These are phyloP conservation scores for Drosophila bocqueti DNA, from an alignment of 1,140 invertebrate genomes.

Conservation along the genomic window DNA sequence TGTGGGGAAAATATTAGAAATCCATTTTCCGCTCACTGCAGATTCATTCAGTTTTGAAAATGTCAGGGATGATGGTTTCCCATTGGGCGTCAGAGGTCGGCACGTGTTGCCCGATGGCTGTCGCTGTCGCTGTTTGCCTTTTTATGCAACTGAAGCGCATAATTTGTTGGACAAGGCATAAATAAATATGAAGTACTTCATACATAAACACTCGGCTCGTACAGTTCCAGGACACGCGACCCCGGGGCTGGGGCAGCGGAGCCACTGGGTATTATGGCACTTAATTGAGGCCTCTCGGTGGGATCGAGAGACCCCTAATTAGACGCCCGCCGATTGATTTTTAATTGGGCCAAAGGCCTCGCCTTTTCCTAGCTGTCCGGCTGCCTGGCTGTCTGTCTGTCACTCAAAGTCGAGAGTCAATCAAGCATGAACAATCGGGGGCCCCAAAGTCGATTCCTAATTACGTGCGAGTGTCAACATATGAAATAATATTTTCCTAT, in stretches of 20 bases:
- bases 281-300: slow-evolving; percentile 49
- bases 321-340: slow-evolving; percentile 70
- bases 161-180: slow-evolving; percentile 82
- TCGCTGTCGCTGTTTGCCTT: slow-evolving; percentile 43
- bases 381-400: slow-evolving; percentile 7
- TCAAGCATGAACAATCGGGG: slow-evolving; percentile 47
- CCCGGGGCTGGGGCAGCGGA: neutral
- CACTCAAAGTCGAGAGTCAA: slow-evolving; percentile 59
- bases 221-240: slow-evolving; percentile 67
- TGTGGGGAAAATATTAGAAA: slow-evolving; percentile 76
- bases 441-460: slow-evolving; percentile 57
- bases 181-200: slow-evolving; percentile 71
- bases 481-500: slow-evolving; percentile 80
- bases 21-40: slow-evolving; percentile 84
- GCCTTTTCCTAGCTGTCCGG: neutral
- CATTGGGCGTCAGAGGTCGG: slow-evolving; percentile 25
- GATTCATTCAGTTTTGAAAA: slow-evolving; percentile 82
- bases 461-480: slow-evolving; percentile 82
- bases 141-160: slow-evolving; percentile 80
- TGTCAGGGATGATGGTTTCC: slow-evolving; percentile 37
- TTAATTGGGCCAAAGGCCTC: slow-evolving; percentile 60
- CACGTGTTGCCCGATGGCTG: slow-evolving; percentile 66
- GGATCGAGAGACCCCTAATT: slow-evolving; percentile 51
- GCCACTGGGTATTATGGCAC: slow-evolving; percentile 28
- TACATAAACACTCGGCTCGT: slow-evolving; percentile 43